These are phyloP conservation scores for Dasysyrphus albostriatus DNA, from an alignment of 2,888 invertebrate species.

Conservation along the genomic window DNA sequence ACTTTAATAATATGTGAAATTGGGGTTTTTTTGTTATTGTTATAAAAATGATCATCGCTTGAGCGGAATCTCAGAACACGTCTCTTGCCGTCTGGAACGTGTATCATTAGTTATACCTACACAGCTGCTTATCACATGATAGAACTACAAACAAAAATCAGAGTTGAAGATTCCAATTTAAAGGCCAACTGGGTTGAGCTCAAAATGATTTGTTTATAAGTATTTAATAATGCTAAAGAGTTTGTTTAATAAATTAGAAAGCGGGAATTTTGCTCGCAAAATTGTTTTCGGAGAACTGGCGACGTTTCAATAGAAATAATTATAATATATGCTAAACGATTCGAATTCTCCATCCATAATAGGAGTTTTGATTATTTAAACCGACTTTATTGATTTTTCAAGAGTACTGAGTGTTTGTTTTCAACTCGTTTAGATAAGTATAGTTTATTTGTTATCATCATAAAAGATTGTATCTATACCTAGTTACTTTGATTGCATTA, in stretches of 20 bases:
- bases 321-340: neutral
- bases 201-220: constrained; percentile 17
- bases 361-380: neutral
- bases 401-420: neutral
- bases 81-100: constrained; percentile 9
- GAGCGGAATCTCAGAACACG: neutral
- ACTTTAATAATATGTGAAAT: constrained; percentile 4
- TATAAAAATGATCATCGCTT: constrained; percentile 2
- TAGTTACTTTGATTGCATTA: neutral
- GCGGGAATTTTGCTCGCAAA: constrained; percentile 8
- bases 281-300: neutral
- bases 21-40: neutral
- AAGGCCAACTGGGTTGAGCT: constrained; percentile 27
- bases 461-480: neutral
- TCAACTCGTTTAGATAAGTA: neutral
- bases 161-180: constrained; percentile 19
- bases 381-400: constrained; percentile 3
- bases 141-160: neutral
- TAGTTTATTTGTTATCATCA: neutral
- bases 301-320: neutral
- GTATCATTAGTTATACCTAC: constrained; percentile 2
- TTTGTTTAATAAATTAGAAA: constrained; percentile 43
- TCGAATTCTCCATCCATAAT: neutral
- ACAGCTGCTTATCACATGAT: constrained; percentile 50
- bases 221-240: constrained; percentile 8